phyloP scores from a whole-genome alignment of 2,797 vertebrate species.

The Enteromius viviparus region DNA sequence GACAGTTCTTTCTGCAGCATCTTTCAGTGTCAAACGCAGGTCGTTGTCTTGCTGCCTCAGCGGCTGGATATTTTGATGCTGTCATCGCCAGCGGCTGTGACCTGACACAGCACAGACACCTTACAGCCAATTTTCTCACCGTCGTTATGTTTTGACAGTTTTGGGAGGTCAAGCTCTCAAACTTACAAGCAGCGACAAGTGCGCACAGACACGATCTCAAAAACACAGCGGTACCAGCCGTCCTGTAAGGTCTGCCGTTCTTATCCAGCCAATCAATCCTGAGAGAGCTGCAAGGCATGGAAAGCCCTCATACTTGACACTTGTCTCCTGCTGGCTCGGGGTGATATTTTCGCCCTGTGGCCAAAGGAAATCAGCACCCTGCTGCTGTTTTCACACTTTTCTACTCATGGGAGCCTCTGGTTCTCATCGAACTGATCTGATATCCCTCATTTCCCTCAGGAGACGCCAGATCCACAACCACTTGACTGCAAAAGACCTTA shows the following conservation, averaged over 20 bases:
- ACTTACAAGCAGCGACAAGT: background rate
- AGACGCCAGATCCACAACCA: constrained; percentile 8
- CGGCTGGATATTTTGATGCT: background rate
- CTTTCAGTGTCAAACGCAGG: background rate
- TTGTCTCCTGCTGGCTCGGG: constrained; percentile 26
- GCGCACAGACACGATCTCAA: background rate
- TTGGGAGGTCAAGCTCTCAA: constrained; percentile 27
- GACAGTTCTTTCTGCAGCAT: background rate
- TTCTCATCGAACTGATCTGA: constrained; percentile 25
- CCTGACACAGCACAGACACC: constrained; percentile 13
- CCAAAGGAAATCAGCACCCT: constrained; percentile 34
- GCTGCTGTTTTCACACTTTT: constrained; percentile 23
- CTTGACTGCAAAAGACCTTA: constrained; percentile 21
- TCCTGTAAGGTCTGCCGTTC: background rate
- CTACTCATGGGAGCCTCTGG: background rate
- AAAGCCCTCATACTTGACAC: constrained; percentile 26
- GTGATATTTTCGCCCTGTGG: constrained; percentile 30
- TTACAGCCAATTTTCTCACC: constrained; percentile 4
- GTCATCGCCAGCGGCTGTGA: background rate
- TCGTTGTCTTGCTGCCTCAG: background rate
- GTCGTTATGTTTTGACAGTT: constrained; percentile 26
- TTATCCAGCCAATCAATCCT: constrained; percentile 41
- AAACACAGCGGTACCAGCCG: background rate
- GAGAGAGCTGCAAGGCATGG: background rate
- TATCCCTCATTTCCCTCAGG: constrained; percentile 30